phyloP scores from a whole-genome alignment of 2,797 vertebrate species.

The Coregonus ussuriensis region DNA sequence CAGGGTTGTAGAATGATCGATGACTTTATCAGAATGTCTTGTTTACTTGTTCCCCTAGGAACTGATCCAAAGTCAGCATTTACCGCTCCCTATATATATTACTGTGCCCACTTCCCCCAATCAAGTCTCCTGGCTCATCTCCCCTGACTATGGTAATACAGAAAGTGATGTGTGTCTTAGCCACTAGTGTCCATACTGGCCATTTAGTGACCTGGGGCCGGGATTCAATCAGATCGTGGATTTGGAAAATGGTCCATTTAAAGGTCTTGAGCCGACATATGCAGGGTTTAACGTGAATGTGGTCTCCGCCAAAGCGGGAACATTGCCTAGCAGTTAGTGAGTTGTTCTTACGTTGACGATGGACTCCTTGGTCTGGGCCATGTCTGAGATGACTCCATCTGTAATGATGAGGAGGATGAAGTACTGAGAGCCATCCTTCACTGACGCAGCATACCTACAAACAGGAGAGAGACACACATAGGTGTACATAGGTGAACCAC shows the following conservation, averaged over 20 bases:
- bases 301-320: neutral
- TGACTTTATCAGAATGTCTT: constrained; percentile 26
- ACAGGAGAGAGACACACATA: neutral
- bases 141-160: too few species aligned
- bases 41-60: too few species aligned
- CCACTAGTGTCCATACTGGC: too few species aligned
- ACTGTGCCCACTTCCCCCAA: too few species aligned
- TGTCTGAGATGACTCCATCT: constrained; percentile 97
- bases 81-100: too few species aligned
- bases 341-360: constrained; percentile 89
- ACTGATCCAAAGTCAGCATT: too few species aligned
- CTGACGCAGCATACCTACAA: constrained; percentile 89
- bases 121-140: too few species aligned
- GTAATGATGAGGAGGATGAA: constrained; percentile 98
- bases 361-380: constrained; percentile 98
- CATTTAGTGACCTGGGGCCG: too few species aligned
- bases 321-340: neutral
- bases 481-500: too few species aligned
- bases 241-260: neutral
- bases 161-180: too few species aligned
- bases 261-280: neutral
- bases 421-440: constrained; percentile 97
- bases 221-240: too few species aligned
- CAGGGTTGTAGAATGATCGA: constrained; percentile 45
- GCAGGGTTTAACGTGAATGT: neutral